These are phyloP conservation scores for Rousettus leschenaultii DNA, from an alignment of 2,113 vertebrate genomes.

Conservation along the genomic window DNA sequence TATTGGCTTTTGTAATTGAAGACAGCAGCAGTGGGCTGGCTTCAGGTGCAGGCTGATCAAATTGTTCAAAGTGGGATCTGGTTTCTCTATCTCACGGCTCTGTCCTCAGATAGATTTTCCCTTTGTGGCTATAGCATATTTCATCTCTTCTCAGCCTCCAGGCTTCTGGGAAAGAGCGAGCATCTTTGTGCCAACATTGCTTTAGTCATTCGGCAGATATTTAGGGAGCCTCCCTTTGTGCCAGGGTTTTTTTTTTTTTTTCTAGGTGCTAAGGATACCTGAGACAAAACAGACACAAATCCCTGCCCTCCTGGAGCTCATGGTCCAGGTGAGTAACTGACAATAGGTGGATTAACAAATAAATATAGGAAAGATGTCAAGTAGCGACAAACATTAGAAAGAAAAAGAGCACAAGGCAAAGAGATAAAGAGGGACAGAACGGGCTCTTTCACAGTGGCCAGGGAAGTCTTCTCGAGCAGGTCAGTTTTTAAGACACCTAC, in stretches of 20 bases:
- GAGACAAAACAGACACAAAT: background rate
- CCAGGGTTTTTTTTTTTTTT: background rate
- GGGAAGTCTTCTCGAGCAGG: background rate
- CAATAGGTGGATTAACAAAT: background rate
- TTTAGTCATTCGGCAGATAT: background rate
- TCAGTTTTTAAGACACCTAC: background rate
- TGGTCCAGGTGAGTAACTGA: background rate
- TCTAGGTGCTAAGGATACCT: background rate
- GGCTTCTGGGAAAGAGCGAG: background rate
- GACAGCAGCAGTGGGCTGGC: background rate
- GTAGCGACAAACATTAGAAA: background rate
- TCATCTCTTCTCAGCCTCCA: background rate
- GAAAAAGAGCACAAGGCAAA: background rate
- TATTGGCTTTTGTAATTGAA: background rate
- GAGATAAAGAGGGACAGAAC: background rate
- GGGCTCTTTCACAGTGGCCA: background rate
- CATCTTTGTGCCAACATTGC: background rate
- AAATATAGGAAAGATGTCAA: background rate
- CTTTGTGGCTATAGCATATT: background rate
- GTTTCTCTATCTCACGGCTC: background rate
- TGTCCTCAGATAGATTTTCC: background rate
- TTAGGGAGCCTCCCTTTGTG: background rate
- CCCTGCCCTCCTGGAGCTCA: background rate
- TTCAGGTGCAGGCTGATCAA: background rate
- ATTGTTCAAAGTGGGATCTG: background rate